Evolutionary conservation across 2,113 vertebrate genomes (phyloP), one percentile per base, ranked within the genome.

Genomic region (Chloropsis hardwickii): DNA sequence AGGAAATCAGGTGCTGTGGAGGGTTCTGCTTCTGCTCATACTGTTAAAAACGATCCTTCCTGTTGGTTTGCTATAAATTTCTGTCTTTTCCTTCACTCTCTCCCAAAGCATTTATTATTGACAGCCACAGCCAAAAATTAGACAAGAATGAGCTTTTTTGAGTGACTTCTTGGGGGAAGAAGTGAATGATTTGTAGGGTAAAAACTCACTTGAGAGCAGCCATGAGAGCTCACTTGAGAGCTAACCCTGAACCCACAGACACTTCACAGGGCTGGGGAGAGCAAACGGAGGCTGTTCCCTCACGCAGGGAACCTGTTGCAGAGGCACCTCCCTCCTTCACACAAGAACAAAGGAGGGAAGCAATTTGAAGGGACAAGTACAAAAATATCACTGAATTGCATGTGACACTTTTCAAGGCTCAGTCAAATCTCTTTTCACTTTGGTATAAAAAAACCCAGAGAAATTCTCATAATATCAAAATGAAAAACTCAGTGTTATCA

Each of bases 371-470:
- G 80, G 91, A 87, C 65, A 95, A 69, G 67, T 31, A 69, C 50
- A 95, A 84, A 94, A 74, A 76, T 64, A 76, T 31, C 15, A 0
- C 54, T 50, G 54, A 90, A 96, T 92, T 93, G 51, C 16, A 27
- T 66, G 47, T 90, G 79, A 86, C 87, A 77, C 17, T 27, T 86
- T 77, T 88, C 85, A 86, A 91, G 62, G 58, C 31, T 93, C 79
- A 92, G 71, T 73, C 85, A 90, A 86, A 92, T 90, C 60, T 92
- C 61, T 93, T 88, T 89, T 93, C 79, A 78, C 85, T 93, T 79
- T 8, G 6, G 29, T 35, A 37, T 62, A 40, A 76, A 79, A 76
- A 76, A 81, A 10, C 4, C 42, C 5, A 33, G 50, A n/a, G 10
- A 92, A 74, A 86, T 67, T 88, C 48, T 94, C 85, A 82, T 91